phyloP scores from a whole-genome alignment of 92 coral and sea anemone genomes.

The Epizoanthus illoricatus region DNA sequence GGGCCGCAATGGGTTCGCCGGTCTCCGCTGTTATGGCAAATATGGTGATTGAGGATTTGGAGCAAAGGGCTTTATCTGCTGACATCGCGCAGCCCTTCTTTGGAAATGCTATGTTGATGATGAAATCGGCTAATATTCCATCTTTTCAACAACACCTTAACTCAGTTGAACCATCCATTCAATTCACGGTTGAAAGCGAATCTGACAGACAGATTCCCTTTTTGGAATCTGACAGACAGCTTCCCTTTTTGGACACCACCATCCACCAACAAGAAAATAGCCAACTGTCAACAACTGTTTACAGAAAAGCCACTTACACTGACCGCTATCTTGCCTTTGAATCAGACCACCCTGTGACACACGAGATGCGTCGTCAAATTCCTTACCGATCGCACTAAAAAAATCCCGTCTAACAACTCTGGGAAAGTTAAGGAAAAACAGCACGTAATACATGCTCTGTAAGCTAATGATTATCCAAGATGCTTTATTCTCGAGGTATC shows the following conservation, averaged over 20 bases:
- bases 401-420: too few relatives aligned
- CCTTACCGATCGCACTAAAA: neutral
- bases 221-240: neutral
- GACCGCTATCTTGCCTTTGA: neutral
- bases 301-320: neutral
- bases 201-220: neutral
- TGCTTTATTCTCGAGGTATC: slow-evolving; percentile 11
- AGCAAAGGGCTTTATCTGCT: neutral
- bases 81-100: neutral
- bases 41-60: neutral
- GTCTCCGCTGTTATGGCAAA: neutral
- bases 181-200: neutral
- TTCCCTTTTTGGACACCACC: neutral
- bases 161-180: neutral
- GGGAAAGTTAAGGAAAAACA: neutral
- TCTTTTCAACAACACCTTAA: neutral
- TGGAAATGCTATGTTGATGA: neutral
- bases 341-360: neutral
- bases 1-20: neutral
- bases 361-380: neutral
- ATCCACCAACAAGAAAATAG: neutral
- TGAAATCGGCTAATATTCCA: neutral
- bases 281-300: neutral
- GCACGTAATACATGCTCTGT: neutral
- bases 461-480: neutral